Conservation (phyloP, 2,888 invertebrate genomes). For the Plagodis dolabraria region DNA sequence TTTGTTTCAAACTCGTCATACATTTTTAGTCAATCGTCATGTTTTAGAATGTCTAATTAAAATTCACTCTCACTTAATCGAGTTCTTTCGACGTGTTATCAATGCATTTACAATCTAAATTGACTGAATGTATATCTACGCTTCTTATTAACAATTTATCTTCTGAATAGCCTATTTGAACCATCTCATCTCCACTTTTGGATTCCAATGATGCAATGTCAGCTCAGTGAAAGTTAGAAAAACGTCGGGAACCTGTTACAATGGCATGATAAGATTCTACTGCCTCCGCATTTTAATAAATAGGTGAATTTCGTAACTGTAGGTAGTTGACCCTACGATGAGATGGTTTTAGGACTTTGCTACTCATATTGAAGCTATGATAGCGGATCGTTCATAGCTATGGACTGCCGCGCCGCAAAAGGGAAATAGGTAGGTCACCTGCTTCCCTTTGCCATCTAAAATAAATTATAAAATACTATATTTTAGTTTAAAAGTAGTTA, state of each 20-base stretch:
- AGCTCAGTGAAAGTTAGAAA: conserved; percentile 55
- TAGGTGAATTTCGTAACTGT: conserved; percentile 34
- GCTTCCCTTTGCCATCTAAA: too few species aligned
- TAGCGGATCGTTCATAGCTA: too few species aligned
- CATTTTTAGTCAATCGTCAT: not conserved
- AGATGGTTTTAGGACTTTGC: not conserved
- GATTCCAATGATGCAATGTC: conserved; percentile 43
- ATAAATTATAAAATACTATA: too few species aligned
- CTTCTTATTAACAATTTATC: conserved; percentile 24
- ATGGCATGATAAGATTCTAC: conserved; percentile 33
- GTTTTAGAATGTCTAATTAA: conserved; percentile 3
- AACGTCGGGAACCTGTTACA: conserved; percentile 44
- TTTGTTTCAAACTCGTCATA: too few species aligned
- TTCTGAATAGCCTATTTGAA: conserved; percentile 28
- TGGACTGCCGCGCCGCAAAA: too few species aligned
- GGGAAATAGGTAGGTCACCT: too few species aligned
- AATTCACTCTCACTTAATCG: conserved; percentile 16
- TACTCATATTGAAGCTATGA: not conserved
- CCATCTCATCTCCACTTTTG: conserved; percentile 21
- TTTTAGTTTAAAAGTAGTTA: too few species aligned
- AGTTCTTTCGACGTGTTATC: conserved; percentile 18
- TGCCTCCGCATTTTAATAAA: conserved; percentile 24
- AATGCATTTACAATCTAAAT: conserved; percentile 30
- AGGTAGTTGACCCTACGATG: conserved; percentile 38
- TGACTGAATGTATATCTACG: conserved; percentile 19